Evolutionary conservation across 2,888 invertebrate species (phyloP).

Genomic region (Omphaloscelis lunosa): DNA sequence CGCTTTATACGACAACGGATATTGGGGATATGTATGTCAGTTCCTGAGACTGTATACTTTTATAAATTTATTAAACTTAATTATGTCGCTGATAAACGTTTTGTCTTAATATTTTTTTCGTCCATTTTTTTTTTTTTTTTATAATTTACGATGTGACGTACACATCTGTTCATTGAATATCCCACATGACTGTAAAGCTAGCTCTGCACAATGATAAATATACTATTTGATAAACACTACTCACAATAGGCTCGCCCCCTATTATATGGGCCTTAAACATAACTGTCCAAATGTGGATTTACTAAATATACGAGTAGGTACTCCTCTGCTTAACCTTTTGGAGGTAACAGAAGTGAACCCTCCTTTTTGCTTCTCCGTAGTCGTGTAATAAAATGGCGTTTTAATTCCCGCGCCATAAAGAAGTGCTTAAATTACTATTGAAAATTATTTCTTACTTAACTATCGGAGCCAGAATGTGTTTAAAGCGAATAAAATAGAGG

Average conservation of each 20-base stretch:
- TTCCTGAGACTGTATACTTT: background rate
- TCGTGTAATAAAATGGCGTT: constrained; percentile 20
- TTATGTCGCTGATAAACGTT: background rate
- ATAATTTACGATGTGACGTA: background rate
- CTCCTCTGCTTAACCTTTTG: no score
- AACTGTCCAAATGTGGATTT: no score
- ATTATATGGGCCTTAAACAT: no score
- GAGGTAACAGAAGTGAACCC: no score
- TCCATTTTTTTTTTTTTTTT: background rate
- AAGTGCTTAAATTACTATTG: constrained; percentile 51
- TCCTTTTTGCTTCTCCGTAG: no score
- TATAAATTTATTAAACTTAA: background rate
- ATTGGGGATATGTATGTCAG: background rate
- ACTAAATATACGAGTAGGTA: no score
- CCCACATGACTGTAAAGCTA: background rate
- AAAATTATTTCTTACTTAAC: constrained; percentile 57
- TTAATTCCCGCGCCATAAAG: constrained; percentile 38
- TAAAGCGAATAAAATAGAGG: constrained; percentile 40
- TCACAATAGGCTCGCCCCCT: no score
- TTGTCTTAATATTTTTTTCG: no score
- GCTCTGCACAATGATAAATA: background rate
- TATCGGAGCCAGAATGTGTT: constrained; percentile 43
- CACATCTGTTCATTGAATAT: background rate
- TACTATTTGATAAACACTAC: no score
- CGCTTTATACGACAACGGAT: background rate